A percentile compares a stretch with the other conserved stretches of the same genome.
Conservation (phyloP, 2,113 vertebrate species). For the Semnornis frantzii region DNA sequence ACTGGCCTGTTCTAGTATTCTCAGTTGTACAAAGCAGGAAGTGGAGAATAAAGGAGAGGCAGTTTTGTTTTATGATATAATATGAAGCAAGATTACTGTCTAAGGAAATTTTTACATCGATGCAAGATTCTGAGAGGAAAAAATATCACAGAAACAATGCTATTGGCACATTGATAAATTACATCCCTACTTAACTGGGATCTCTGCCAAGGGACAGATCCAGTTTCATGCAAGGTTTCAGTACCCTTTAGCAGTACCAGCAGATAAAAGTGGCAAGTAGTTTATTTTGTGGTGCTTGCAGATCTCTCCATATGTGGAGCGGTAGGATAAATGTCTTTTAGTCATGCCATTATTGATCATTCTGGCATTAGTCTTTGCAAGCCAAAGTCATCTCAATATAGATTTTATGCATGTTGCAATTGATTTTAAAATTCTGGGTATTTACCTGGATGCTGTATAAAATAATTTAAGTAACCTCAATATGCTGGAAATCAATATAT, state of each 20-base stretch:
- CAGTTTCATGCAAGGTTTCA: constrained; percentile 39
- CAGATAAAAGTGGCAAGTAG: constrained; percentile 22
- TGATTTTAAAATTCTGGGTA: not conserved
- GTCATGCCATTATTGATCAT: constrained; percentile 30
- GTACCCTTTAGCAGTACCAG: constrained; percentile 24
- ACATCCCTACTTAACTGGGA: constrained; percentile 36
- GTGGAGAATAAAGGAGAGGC: not conserved
- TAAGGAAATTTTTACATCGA: constrained; percentile 20
- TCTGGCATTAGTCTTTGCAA: constrained; percentile 14
- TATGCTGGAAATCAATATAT: not conserved
- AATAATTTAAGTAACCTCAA: not conserved
- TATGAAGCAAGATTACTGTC: constrained; percentile 13
- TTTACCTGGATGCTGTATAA: not conserved
- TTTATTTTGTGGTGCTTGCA: constrained; percentile 29
- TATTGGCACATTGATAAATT: constrained; percentile 62
- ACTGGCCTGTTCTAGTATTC: not conserved
- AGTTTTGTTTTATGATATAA: not conserved
- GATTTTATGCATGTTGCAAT: not conserved
- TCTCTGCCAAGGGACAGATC: constrained; percentile 48
- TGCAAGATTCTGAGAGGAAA: constrained; percentile 34
- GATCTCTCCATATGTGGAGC: not conserved
- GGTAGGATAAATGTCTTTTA: constrained; percentile 11
- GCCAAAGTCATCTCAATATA: not conserved
- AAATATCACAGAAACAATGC: constrained; percentile 16
- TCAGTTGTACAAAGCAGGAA: not conserved